Base-by-base conservation (phyloP, 1,140 invertebrate species). In the Drosophila mojavensis region DNA sequence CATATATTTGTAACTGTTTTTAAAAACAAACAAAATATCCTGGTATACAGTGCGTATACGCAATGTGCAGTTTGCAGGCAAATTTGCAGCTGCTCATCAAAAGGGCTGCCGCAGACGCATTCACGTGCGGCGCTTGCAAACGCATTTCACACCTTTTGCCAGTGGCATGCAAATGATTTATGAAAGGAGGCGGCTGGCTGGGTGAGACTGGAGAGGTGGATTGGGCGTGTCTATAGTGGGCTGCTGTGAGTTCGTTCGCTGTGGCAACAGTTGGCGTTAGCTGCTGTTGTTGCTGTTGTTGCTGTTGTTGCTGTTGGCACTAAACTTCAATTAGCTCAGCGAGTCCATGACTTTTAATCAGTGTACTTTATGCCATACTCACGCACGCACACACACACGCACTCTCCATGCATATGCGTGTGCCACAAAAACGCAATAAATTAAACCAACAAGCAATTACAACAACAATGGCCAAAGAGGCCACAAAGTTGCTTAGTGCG, bases 311-410 rank as follows among this genome's bases (percentile, higher is more conserved):
- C 11, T 39, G 54, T 17, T 69, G 83, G 83, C 82, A 88, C 82
- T 86, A 86, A 86, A 88, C 82, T 86, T 85, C 83, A 86, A 86
- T 86, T 86, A 86, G 82, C 83, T 66, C 48, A 51, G 45, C 75
- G 79, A 86, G 83, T 88, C 82, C 83, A 88, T 86, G 83, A 86
- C 82, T 88, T 86, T 86, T 88, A 86, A 88, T 86, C 83, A 88
- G 83, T 85, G 83, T 82, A 70, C 77, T 81, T 85, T 85, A 55
- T 76, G 77, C 78, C 74, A 69, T 60, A 75, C 48, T 15, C 62
- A 48, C 55, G 17, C 43, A 3, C 20, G 20, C 51, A 53, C 43
- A 39, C 41, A 58, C 9, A 24, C 45, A 71, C 20, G 48, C 64
- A 55, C 66, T 74, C 74, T 65, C 62, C 4, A 56, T 71, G 80